A percentile compares a stretch with the other conserved stretches of the same genome.
Evolutionary conservation across 2,888 invertebrate genomes (phyloP).

Genomic region (Hypercompe scribonia): DNA sequence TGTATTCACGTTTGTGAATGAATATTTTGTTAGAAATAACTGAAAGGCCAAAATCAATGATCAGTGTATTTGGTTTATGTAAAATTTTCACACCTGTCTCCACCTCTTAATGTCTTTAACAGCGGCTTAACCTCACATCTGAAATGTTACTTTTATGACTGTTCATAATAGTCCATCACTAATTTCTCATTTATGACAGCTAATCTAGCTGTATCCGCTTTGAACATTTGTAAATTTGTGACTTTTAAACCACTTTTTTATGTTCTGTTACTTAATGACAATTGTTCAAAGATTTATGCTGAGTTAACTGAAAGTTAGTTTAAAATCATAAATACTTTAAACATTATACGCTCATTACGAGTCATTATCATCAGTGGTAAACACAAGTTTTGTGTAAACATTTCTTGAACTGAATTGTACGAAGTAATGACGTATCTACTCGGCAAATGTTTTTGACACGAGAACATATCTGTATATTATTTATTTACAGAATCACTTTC

Average conservation of each 20-base stretch:
- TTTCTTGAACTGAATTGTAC: not conserved
- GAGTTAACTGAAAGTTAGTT: not conserved
- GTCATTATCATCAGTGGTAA: not conserved
- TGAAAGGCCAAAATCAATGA: conserved; percentile 12
- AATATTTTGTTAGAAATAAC: not conserved
- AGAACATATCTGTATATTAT: conserved; percentile 16
- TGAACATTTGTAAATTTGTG: conserved; percentile 14
- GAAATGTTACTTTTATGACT: conserved; percentile 45
- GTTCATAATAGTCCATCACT: conserved; percentile 40
- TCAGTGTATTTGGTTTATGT: conserved; percentile 26
- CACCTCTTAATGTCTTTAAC: conserved; percentile 23
- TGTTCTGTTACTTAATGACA: conserved; percentile 11
- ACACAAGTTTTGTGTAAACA: not conserved
- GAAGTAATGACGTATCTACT: not conserved
- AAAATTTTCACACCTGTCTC: conserved; percentile 32
- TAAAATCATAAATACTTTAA: not conserved
- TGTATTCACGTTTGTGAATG: not conserved
- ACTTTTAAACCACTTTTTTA: conserved; percentile 21
- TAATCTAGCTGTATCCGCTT: conserved; percentile 28
- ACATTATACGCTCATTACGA: not conserved
- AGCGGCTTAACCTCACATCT: conserved; percentile 18
- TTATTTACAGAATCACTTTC: conserved; percentile 32
- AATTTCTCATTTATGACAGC: conserved; percentile 39
- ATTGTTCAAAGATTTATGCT: conserved; percentile 7
- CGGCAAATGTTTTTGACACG: not conserved